Evolutionary conservation across 2,888 invertebrate genomes (phyloP).

Genomic region (Antheraea yamamai): DNA sequence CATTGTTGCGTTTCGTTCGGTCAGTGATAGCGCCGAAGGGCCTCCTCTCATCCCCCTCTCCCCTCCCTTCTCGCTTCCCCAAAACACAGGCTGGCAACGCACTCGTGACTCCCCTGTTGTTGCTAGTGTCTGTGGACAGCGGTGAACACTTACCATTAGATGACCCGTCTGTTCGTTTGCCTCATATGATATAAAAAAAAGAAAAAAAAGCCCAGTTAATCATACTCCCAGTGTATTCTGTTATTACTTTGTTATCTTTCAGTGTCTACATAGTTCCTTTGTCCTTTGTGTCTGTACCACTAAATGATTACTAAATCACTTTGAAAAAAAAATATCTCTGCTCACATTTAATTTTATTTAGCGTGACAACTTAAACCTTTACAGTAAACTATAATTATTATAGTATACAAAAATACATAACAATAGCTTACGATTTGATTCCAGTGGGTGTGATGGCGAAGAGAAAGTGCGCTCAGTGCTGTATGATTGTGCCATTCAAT

Average conservation of each 20-base stretch:
- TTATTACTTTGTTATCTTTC: not conserved
- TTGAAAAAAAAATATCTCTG: not conserved
- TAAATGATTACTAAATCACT: no score
- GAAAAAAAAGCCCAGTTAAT: not conserved
- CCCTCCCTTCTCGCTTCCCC: no score
- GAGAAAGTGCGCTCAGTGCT: slow-evolving; percentile 16
- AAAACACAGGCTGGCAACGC: no score
- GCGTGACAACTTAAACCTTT: not conserved
- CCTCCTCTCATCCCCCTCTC: no score
- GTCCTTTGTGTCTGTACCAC: not conserved
- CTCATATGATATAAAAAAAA: no score
- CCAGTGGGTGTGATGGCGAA: slow-evolving; percentile 1
- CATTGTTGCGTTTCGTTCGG: no score
- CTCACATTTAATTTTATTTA: not conserved
- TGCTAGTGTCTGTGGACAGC: no score
- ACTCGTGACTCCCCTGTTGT: no score
- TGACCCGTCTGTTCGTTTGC: no score
- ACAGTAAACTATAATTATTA: not conserved
- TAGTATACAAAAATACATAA: not conserved
- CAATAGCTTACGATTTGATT: not conserved
- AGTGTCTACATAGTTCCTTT: not conserved
- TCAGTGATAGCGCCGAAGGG: no score
- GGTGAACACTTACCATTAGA: no score
- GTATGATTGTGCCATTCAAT: slow-evolving; percentile 17
- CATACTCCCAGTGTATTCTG: not conserved